Base-by-base conservation (phyloP, 2,797 vertebrate genomes). In the Hippocampus kuda region DNA sequence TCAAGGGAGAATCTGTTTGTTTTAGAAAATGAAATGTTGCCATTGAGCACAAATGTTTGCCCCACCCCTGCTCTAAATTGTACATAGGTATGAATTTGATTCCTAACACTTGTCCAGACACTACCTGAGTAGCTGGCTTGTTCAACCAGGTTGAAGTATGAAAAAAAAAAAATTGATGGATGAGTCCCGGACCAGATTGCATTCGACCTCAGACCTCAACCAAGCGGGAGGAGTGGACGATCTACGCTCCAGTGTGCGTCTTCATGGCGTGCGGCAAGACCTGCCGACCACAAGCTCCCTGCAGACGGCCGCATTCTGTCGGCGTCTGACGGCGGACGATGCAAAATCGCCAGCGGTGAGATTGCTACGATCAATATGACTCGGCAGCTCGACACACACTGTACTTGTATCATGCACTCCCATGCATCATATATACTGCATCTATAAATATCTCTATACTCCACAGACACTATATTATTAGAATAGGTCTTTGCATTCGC, bases 341-440 rank as follows among this genome's bases (percentile, higher is more conserved):
- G 16, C 24, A n/a, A 77, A 65, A 67, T 38, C 8, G 54, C 72
- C 63, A 57, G 69, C 15, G 11, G 63, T 66, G 74, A 64, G 66
- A 27, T 13, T 51, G 61, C 12, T 3, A 67, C 60, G 69, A 84
- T 83, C 80, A 70, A 75, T 74, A 67, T 38, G 34, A 67, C 67
- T 69, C 70, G 69, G 76, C 68, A 69, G 70, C 62, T 69, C 62
- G 53, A 68, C 30, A n/a, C 46, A 5, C 6, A 59, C 26, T 15
- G 27, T 38, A 38, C 60, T 76, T 68, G 26, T 72, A 71, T 77
- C 76, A 79, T 63, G 68, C 75, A 72, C 68, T 59, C 71, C 68
- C 30, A 48, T 75, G 76, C 77, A 69, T 46, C 48, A 48, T 65
- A 27, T 26, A 65, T 65, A 12, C 22, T 4, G 53, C 9, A 41